Evolutionary conservation across 2,888 invertebrate species (phyloP).

Genomic region (Limenitis arthemis): DNA sequence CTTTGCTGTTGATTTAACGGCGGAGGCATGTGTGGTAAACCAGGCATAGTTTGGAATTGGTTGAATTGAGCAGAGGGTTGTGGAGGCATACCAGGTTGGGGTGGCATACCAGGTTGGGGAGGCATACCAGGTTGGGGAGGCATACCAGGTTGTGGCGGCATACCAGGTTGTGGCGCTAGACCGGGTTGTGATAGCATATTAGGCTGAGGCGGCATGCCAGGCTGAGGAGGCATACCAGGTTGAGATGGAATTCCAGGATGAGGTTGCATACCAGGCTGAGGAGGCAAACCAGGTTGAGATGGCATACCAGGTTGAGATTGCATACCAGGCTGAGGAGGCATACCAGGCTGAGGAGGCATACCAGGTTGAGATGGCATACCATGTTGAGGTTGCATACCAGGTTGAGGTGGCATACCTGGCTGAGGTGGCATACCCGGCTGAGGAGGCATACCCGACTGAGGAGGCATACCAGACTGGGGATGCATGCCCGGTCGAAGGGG

Average conservation of each 20-base stretch:
- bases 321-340: slow-evolving; percentile 26
- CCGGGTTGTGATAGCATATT: slow-evolving; percentile 27
- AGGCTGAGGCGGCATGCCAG: slow-evolving; percentile 27
- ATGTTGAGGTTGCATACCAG: slow-evolving; percentile 39
- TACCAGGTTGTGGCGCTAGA: slow-evolving; percentile 29
- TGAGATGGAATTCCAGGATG: slow-evolving; percentile 34
- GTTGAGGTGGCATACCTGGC: slow-evolving; percentile 27
- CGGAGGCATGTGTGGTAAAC: slow-evolving; percentile 39
- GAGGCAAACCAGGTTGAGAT: slow-evolving; percentile 27
- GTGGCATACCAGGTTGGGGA: slow-evolving; percentile 32
- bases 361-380: slow-evolving; percentile 31
- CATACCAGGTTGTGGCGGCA: slow-evolving; percentile 24
- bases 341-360: slow-evolving; percentile 23
- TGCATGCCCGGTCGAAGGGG: slow-evolving; percentile 24
- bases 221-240: slow-evolving; percentile 25
- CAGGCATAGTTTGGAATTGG: slow-evolving; percentile 26
- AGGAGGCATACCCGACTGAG: slow-evolving; percentile 35
- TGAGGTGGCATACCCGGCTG: slow-evolving; percentile 24
- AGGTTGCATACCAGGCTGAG: slow-evolving; percentile 36
- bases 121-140: slow-evolving; percentile 33
- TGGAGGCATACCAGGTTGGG: slow-evolving; percentile 22
- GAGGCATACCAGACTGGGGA: slow-evolving; percentile 33
- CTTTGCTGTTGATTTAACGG: slow-evolving; percentile 48
- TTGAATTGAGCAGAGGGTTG: slow-evolving; percentile 25
- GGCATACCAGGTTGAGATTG: slow-evolving; percentile 30